Conservation (phyloP, 2,797 vertebrate genomes). For the Labroides dimidiatus region DNA sequence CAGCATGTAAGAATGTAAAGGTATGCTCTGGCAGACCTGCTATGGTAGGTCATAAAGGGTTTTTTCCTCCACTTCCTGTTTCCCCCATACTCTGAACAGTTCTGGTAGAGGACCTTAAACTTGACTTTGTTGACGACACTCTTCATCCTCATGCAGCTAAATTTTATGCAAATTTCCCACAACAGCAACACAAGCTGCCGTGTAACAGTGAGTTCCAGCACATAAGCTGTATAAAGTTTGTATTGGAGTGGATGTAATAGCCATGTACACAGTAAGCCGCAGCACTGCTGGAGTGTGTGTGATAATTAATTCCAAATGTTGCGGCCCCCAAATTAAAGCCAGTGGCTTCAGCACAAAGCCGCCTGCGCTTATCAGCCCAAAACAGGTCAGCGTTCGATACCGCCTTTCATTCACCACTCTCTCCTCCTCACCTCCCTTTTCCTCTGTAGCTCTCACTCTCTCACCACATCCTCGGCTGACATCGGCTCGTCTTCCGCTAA, state of each 20-base stretch:
- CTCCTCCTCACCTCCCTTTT: constrained; percentile 70
- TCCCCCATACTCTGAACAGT: constrained; percentile 1
- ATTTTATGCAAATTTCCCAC: constrained; percentile 57
- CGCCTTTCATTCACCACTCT: constrained; percentile 78
- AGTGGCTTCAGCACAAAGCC: constrained; percentile 81
- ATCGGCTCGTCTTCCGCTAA: constrained; percentile 80
- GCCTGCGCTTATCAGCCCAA: constrained; percentile 83
- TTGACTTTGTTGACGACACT: constrained; percentile 10
- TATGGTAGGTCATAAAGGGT: no score
- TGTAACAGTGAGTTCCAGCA: constrained; percentile 58
- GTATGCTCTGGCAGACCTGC: no score
- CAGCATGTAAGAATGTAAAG: no score
- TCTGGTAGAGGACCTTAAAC: background rate
- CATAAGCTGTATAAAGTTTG: constrained; percentile 73
- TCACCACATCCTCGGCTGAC: constrained; percentile 75
- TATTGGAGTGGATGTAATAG: constrained; percentile 71
- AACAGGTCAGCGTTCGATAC: constrained; percentile 87
- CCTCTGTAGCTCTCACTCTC: constrained; percentile 65
- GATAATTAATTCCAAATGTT: constrained; percentile 87
- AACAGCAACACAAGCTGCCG: constrained; percentile 48
- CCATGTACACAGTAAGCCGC: constrained; percentile 71
- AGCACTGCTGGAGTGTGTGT: constrained; percentile 71
- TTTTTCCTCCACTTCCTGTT: background rate
- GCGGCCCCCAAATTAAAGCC: constrained; percentile 82
- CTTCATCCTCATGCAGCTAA: constrained; percentile 24